Evolutionary conservation across 2,797 vertebrate genomes (phyloP), one percentile per base, ranked within the genome.

Genomic region (Zonotrichia albicollis): DNA sequence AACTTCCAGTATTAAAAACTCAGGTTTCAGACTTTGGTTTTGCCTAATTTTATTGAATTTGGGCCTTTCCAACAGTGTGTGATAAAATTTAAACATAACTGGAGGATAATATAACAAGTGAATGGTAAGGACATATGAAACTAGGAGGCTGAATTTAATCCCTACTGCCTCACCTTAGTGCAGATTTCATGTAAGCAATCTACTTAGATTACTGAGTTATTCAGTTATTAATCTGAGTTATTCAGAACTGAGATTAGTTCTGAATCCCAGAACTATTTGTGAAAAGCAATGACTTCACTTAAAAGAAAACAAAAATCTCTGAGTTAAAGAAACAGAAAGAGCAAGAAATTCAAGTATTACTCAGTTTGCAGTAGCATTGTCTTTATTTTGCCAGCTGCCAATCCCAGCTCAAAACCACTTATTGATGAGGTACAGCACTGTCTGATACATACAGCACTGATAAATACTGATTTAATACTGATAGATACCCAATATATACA

Each of bases 401-500:
- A 71, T 34, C 14, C 7, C n/a, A 60, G 26, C 11, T 50, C 20
- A 67, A 73, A 60, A 11, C 0, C 30, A 16, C 32, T 46, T 46
- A 27, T 1, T 27, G 19, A 26, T 27, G 16, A 89, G 21, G 9
- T 6, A 29, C 8, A 55, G 54, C 54, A 57, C 54, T 23, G 6
- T 8, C 54, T 57, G 32, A 34, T 23, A 55, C 13, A 34, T 22
- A 16, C 32, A 55, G 54, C 23, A 55, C 32, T 23, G 14, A 23
- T 23, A 23, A 1, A 20, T 5, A 25, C 3, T 9, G 10, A 60
- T 16, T 16, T 20, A 29, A n/a, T 10, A 29, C 19, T 16, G 27
- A 53, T 1, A n/a, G 26, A 12, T 5, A n/a, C 5, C 9, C 4
- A 8, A 11, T 4, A 53, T 1, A 29, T 0, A 16, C 4, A 11